Evolutionary conservation across 1,140 invertebrate genomes (phyloP), one percentile per base, ranked within the genome.

Genomic region (Sycobia sp.): DNA sequence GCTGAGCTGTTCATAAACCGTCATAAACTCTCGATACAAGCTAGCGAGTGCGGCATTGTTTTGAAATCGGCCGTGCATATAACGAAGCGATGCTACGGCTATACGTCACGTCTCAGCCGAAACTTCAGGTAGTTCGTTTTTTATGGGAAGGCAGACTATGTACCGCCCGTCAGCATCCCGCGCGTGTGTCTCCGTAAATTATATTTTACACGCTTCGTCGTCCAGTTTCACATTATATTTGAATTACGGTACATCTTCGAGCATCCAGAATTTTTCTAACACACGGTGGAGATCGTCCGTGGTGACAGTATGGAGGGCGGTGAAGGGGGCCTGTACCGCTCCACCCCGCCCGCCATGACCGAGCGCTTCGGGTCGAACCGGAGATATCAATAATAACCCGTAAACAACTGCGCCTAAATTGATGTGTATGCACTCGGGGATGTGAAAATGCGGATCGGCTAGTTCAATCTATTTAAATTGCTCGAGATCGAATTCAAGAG

Each of bases 391-490:
- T 13, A 69, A 43, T 22, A 32, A 13, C 11, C 56, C 34, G 18
- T 65, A 65, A 4, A 67, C 32, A 8, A 61, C 65, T n/a, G 59
- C 62, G 5, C 62, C 68, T 4, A 69, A 32, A 1, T 67, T 59
- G 0, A 69, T 16, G 27, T 67, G 59, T 3, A 69, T 47, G 13
- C 16, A 11, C 18, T 61, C 49, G 4, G 50, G 29, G 4, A 1
- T 8, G 18, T 29, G 16, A 29, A 65, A 69, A 0, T 60, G 18
- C 8, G 66, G 60, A 23, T 67, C 66, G 1, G 68, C 63, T 16
- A 70, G 46, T 18, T 11, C 8, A 7, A 65, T 11, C 23, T 38
- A 41, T 1, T 32, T 11, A 11, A 34, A 34, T 34, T 11, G 5
- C 5, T 5, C 11, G 32, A 34, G 11, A 34, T 34, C 32, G 11